Evolutionary conservation across 2,888 invertebrate species (phyloP).

Genomic region (Sminthurinus aureus): DNA sequence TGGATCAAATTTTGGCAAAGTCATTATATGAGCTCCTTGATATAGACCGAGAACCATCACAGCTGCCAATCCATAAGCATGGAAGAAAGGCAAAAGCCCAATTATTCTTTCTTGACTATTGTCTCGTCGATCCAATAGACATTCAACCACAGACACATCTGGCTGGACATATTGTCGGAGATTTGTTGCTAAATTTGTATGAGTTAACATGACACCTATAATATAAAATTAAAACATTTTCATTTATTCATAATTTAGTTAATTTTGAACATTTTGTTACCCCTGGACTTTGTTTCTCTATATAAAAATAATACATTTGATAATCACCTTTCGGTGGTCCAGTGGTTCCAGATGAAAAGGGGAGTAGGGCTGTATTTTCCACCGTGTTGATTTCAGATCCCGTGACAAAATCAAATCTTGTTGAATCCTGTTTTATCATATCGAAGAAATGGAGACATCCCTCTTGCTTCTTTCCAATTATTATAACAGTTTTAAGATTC

Average conservation of each 20-base stretch:
- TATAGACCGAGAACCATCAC: constrained; percentile 71
- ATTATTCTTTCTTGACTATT: constrained; percentile 42
- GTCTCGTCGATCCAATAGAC: no score
- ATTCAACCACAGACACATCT: not conserved
- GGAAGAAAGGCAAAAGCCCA: constrained; percentile 54
- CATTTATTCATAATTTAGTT: no score
- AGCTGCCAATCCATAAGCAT: constrained; percentile 76
- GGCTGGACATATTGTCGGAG: not conserved
- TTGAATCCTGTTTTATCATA: constrained; percentile 51
- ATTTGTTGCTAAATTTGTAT: constrained; percentile 37
- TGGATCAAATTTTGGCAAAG: constrained; percentile 76
- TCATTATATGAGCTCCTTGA: constrained; percentile 68
- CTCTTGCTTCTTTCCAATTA: constrained; percentile 46
- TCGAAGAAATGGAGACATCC: constrained; percentile 54
- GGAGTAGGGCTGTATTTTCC: constrained; percentile 44
- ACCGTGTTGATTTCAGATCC: constrained; percentile 46
- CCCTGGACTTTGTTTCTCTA: no score
- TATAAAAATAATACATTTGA: no score
- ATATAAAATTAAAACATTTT: constrained; percentile 79
- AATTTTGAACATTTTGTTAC: no score
- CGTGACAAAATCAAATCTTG: constrained; percentile 45
- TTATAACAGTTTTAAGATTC: constrained; percentile 39
- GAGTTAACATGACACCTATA: constrained; percentile 75
- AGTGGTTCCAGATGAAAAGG: constrained; percentile 48
- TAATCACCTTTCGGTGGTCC: no score